Base-by-base conservation (phyloP, 2,797 vertebrate species). In the Oophaga sylvatica region DNA sequence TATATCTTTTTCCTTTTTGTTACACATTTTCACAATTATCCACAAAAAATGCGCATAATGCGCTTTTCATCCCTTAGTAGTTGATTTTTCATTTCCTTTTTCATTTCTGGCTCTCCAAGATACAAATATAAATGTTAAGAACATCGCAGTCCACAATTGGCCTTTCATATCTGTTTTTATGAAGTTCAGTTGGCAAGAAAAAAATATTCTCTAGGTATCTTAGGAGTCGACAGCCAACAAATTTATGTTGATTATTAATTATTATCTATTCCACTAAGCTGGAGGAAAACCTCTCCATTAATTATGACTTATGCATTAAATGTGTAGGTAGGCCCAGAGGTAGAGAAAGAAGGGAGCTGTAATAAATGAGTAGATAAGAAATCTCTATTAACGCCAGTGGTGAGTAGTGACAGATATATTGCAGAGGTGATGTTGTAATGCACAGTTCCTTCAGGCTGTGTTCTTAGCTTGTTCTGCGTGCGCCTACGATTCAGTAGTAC, bases 331-430 rank as follows among this genome's bases (percentile, higher is more conserved):
- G 93, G 94, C 94, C 94, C 92, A 92, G 92, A 94, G 94, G 94
- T 94, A 91, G 92, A 91, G 86, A 90, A 86, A 45, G 76, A 89
- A 83, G 84, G 90, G 92, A 94, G 94, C 94, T 93, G 94, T 94
- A 95, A 95, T 95, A 95, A 95, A 95, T 95, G 94, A 95, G 94
- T 94, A 95, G 94, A 95, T 95, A 95, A 95, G 94, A 94, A 94
- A 95, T 95, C 93, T 94, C 94, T 95, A 95, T 95, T 95, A 89
- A 86, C 31, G 84, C 79, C 62, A 80, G 93, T 95, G 94, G 90
- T 92, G 90, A 85, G 94, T 94, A 95, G 94, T 95, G 95, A 94
- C 93, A 94, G 94, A 94, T 94, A 94, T 93, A 95, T 93, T 93
- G 92, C 91, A 92, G 93, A 94, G 94, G 59, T 94, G 94, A 94